Conservation (phyloP, 2,113 vertebrate genomes). For the Mobula birostris region DNA sequence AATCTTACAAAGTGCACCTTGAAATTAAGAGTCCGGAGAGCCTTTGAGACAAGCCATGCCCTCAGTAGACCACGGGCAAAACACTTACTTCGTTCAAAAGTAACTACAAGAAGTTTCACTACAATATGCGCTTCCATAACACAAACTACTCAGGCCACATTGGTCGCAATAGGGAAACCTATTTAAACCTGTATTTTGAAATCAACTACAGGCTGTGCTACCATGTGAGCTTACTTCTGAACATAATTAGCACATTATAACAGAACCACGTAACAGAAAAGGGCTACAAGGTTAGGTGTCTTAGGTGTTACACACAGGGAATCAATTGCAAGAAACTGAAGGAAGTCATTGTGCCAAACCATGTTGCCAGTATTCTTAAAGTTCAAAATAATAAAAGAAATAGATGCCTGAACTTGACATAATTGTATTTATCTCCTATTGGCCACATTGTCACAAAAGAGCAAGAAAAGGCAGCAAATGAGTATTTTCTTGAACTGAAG, state of each 20-base stretch:
- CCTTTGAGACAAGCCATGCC: background rate
- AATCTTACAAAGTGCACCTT: background rate
- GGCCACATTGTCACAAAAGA: background rate
- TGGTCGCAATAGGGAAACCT: too few relatives aligned
- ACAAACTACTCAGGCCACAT: too few relatives aligned
- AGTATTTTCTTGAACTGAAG: background rate
- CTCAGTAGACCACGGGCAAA: background rate
- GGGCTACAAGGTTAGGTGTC: background rate
- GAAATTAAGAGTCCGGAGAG: background rate
- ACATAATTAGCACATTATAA: too few relatives aligned
- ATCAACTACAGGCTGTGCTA: too few relatives aligned
- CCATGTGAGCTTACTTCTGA: too few relatives aligned
- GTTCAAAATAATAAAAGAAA: background rate
- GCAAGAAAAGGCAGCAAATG: background rate
- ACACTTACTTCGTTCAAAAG: background rate
- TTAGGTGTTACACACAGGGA: background rate
- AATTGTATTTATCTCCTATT: background rate
- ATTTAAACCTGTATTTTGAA: too few relatives aligned
- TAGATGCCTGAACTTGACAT: background rate
- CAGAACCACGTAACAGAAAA: too few relatives aligned
- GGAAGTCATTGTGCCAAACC: background rate
- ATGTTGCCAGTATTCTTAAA: background rate
- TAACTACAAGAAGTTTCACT: too few relatives aligned
- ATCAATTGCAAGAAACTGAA: background rate
- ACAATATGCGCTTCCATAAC: too few relatives aligned